Conservation (phyloP, 1,140 invertebrate genomes). For the Meloidogyne exigua region DNA sequence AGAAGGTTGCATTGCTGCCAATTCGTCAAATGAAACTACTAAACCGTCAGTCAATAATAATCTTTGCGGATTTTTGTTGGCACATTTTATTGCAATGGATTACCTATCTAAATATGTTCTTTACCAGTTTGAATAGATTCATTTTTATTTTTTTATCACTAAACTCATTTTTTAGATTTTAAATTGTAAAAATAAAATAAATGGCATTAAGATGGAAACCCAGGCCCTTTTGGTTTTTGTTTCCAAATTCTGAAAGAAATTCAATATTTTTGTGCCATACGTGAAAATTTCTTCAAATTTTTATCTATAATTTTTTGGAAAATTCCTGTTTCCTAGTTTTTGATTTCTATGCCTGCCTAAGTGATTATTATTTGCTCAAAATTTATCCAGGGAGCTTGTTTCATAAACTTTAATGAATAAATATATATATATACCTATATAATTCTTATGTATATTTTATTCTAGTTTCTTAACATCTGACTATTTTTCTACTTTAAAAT, state of each 20-base stretch:
- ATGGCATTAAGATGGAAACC: too few species aligned
- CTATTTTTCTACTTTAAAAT: conserved; percentile 6
- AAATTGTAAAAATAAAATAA: too few species aligned
- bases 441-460: too few species aligned
- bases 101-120: not conserved
- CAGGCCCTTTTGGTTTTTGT: too few species aligned
- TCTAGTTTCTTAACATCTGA: not conserved
- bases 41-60: not conserved
- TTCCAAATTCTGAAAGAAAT: too few species aligned
- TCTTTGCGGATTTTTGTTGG: not conserved
- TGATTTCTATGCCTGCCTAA: not conserved
- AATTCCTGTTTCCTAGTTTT: too few species aligned
- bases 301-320: too few species aligned
- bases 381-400: not conserved
- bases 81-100: conserved; percentile 4
- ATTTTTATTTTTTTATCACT: too few species aligned
- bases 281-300: too few species aligned
- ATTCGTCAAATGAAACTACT: not conserved
- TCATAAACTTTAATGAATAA: not conserved
- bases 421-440: too few species aligned
- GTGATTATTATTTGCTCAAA: not conserved
- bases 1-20: not conserved
- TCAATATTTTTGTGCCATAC: too few species aligned
- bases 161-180: too few species aligned
- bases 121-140: not conserved